Percentiles rank a stretch among this genome's conserved stretches.
phyloP scores from a whole-genome alignment of 1,140 invertebrate genomes.

The Drosophila teissieri region DNA sequence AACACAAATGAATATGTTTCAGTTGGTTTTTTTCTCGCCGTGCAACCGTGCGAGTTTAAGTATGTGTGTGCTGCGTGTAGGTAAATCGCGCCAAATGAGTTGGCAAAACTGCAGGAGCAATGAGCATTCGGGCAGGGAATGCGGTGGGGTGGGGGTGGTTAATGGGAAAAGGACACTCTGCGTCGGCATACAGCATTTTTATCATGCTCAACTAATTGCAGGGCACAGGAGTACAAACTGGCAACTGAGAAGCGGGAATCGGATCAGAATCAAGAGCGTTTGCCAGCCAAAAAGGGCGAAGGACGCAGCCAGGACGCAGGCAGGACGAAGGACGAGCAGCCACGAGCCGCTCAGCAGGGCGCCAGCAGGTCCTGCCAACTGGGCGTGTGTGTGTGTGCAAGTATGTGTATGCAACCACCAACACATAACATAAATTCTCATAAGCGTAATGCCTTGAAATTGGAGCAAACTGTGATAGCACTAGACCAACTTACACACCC shows the following conservation, averaged over 20 bases:
- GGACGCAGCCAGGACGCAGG: neutral
- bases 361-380: conserved; percentile 44
- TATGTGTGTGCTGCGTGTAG: conserved; percentile 35
- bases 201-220: conserved; percentile 76
- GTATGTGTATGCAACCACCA: neutral
- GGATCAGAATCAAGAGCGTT: conserved; percentile 15
- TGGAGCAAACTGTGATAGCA: conserved; percentile 70
- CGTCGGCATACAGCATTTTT: conserved; percentile 59
- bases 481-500: conserved; percentile 34
- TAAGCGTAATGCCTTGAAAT: conserved; percentile 81
- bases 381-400: conserved; percentile 14
- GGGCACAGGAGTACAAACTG: conserved; percentile 20
- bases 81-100: conserved; percentile 71
- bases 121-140: conserved; percentile 25
- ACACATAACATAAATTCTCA: conserved; percentile 78
- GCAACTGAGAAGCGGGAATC: conserved; percentile 7
- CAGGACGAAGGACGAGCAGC: conserved; percentile 1
- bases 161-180: conserved; percentile 12
- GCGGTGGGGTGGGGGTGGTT: neutral
- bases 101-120: conserved; percentile 55
- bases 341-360: conserved; percentile 48
- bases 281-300: conserved; percentile 4
- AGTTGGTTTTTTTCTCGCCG: neutral
- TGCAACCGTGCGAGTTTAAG: conserved; percentile 11
- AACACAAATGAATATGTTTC: neutral